These are phyloP conservation scores for Alces alces DNA, from an alignment of 2,113 vertebrate species.

Conservation along the genomic window DNA sequence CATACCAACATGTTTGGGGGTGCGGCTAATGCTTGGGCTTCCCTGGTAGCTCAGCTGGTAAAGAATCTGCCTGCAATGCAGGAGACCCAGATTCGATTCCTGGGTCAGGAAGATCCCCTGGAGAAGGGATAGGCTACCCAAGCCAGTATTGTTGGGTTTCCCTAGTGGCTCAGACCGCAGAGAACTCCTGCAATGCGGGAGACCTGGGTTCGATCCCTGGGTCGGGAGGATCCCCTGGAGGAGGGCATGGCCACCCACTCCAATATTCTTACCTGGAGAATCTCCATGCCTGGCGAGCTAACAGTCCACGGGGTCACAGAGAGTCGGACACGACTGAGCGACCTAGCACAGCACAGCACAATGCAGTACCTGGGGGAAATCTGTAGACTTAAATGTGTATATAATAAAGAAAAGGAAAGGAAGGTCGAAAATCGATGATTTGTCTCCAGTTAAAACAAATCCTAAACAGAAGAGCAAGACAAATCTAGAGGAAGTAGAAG, in stretches of 20 bases:
- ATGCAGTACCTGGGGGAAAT: background rate
- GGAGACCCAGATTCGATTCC: background rate
- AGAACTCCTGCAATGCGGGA: background rate
- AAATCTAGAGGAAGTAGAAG: background rate
- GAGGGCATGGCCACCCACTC: background rate
- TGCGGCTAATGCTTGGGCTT: background rate
- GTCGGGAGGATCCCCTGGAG: background rate
- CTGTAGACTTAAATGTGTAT: background rate
- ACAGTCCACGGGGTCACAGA: background rate
- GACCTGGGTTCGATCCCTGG: background rate
- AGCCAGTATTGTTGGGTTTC: too few species aligned
- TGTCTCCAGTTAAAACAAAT: background rate
- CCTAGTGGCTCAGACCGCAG: too few species aligned
- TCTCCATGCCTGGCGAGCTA: background rate
- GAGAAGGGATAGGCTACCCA: too few species aligned
- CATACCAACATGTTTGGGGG: background rate
- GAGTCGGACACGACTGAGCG: background rate
- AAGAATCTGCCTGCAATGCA: background rate
- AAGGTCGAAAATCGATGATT: background rate
- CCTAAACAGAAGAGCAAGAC: background rate
- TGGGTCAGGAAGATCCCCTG: background rate
- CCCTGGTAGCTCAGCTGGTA: background rate
- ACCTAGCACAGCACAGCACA: background rate
- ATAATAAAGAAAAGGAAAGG: background rate
- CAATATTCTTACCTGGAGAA: background rate